Base-by-base conservation (phyloP, 2,113 vertebrate species). In the Lichenostomus cassidix region DNA sequence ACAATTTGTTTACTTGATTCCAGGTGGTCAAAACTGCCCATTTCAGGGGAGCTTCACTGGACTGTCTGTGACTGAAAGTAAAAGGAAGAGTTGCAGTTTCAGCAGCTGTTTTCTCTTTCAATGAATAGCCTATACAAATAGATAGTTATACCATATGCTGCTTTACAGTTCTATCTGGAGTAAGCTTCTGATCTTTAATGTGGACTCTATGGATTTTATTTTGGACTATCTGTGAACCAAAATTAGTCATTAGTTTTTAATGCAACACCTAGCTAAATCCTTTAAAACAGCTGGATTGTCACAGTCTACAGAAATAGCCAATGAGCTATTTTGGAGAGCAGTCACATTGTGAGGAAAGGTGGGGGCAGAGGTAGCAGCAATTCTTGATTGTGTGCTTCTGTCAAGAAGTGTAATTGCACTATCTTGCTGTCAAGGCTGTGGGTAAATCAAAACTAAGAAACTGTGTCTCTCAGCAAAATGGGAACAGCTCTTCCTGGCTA, bases 81-180 rank as follows among this genome's bases (percentile, higher is more conserved):
- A 28, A 17, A 67, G 75, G 63, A 85, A 46, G 63, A 77, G 46
- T 28, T 20, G 10, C 59, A 88, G 22, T 21, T 81, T 83, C 60
- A 81, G 62, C 52, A 95, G 46, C 56, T 85, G 41, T 75, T 83
- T 81, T 80, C 44, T 83, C 37, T 90, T 90, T 77, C 63, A 70
- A 3, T 56, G 19, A 83, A 28, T 33, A 79, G 20, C 15, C 47
- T 19, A 22, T 37, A 42, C 31, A 62, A 87, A 84, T 37, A 52
- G 15, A 87, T 25, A 59, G 20, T 16, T 64, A 41, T 24, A 44
- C 41, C 15, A 10, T 24, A 39, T 23, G 18, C 28, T 79, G 33
- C 31, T 81, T 67, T 42, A 41, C 22, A 70, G 19, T 42, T 47
- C 64, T 82, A 10, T 46, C 50, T 65, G 41, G n/a, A 91, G 17